These are phyloP conservation scores for Megaustenia siamemsis DNA, from an alignment of 2,888 invertebrate species.

Conservation along the genomic window DNA sequence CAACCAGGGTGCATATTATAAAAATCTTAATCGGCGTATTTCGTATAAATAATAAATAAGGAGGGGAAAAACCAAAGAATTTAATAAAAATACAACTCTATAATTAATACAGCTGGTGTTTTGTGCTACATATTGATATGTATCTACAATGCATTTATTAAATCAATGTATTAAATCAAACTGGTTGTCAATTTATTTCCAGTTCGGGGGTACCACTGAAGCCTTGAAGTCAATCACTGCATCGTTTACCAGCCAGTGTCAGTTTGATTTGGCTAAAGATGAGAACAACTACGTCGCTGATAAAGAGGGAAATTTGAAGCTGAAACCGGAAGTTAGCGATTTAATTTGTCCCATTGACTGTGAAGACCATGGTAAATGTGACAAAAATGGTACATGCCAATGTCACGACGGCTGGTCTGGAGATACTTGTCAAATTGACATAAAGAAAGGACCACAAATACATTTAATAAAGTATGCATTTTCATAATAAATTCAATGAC, in stretches of 20 bases:
- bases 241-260: conserved; percentile 35
- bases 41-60: too few relatives aligned
- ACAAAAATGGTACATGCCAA: conserved; percentile 25
- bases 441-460: conserved; percentile 46
- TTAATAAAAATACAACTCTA: too few relatives aligned
- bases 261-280: conserved; percentile 23
- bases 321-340: conserved; percentile 36
- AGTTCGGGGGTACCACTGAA: conserved; percentile 30
- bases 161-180: too few relatives aligned
- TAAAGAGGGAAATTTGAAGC: conserved; percentile 5
- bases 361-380: conserved; percentile 42
- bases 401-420: conserved; percentile 48
- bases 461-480: too few relatives aligned
- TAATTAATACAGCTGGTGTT: too few relatives aligned
- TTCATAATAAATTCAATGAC: too few relatives aligned
- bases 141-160: too few relatives aligned
- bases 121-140: too few relatives aligned
- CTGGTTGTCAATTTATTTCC: not conserved
- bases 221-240: conserved; percentile 22
- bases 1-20: too few relatives aligned
- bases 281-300: conserved; percentile 37
- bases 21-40: too few relatives aligned
- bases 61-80: too few relatives aligned
- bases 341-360: conserved; percentile 46
- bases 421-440: conserved; percentile 47